Evolutionary conservation across 2,113 vertebrate genomes (phyloP), one percentile per base, ranked within the genome.

Genomic region (Dicentrarchus labrax): DNA sequence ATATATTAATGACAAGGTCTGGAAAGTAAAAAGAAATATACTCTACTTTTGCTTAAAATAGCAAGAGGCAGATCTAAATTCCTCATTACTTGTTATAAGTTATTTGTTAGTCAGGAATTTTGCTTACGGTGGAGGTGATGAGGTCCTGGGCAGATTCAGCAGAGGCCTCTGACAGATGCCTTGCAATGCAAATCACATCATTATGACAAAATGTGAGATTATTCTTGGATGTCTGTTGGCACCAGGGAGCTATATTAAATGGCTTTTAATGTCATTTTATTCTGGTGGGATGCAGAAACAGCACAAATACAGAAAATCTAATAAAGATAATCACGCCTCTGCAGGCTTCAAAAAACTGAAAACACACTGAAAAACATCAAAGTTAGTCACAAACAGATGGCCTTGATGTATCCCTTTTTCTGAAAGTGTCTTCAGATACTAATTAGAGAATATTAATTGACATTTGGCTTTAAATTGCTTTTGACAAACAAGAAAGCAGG

Each of bases 101-200:
- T 51, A 66, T 76, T 85, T 80, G 56, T 76, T 77, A 62, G 9
- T 71, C 38, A 78, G 68, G n/a, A 74, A 64, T 80, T 89, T 60
- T 51, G 76, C 61, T 77, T 69, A 38, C 39, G 19, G 68, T 64
- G 79, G 69, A 78, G 66, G 75, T 68, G 82, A 43, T 17, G 75
- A 66, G 72, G 69, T 59, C 16, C 45, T 24, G 7, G 70, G 61
- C 53, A 69, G 62, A 74, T 82, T 54, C 61, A 74, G 74, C 73
- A 59, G 64, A 76, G 78, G 69, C 72, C 65, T 86, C 80, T 74
- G 70, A 90, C 82, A 76, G 88, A 84, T 76, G 70, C 86, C 94
- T 94, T 94, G 88, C 88, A 84, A 93, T 93, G 91, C 92, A 94
- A 95, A 95, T 92, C 50, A 45, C 74, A 86, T 94, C 88, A 87